Base-by-base conservation (phyloP, 2,888 invertebrate genomes). In the Synergus gifuensis region DNA sequence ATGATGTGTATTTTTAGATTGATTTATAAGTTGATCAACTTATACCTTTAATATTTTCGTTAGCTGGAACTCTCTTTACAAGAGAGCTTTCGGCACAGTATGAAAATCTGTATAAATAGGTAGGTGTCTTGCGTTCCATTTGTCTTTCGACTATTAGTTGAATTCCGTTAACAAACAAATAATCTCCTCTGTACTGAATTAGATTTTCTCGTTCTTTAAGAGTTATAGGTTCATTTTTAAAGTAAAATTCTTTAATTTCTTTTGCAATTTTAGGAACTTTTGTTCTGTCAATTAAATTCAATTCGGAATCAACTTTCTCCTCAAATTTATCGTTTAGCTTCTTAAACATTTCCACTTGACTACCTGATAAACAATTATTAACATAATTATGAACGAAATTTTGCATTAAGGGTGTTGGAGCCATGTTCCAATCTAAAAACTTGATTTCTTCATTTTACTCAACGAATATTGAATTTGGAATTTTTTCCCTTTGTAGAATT, bases 51-150 rank as follows among this genome's bases (percentile, higher is more conserved):
- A 42, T 54, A 60, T 76, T 28, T 28, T 2, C 60, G 16, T 63
- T 63, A 28, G 14, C 42, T 49, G 16, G 4, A 54, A 28, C 11
- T 49, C 69, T 69, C 16, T 44, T 18, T 8, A 28, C n/a, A 18
- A 78, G 44, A 18, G 73, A 73, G 60, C 67, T 80, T 46, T 79
- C 64, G 2, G 80, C n/a, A 63, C 93, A 93, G 84, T 94, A 95
- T 3, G 93, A 91, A 86, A 94, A 95, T 76, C 94, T 93, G 84
- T 95, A 95, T 28, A 94, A 94, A 85, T 93, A 95, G 0, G 94
- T 92, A 0, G 94, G 93, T 14, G 93, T 88, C 78, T 89, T 91
- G 67, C 91, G 86, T 83, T 92, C 91, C 14, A 92, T 90, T 78
- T 93, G 93, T 58, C 93, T 85, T 69, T 86, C 89, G 3, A 92